Conservation (phyloP, 2,888 invertebrate genomes). For the Agelastica alni region DNA sequence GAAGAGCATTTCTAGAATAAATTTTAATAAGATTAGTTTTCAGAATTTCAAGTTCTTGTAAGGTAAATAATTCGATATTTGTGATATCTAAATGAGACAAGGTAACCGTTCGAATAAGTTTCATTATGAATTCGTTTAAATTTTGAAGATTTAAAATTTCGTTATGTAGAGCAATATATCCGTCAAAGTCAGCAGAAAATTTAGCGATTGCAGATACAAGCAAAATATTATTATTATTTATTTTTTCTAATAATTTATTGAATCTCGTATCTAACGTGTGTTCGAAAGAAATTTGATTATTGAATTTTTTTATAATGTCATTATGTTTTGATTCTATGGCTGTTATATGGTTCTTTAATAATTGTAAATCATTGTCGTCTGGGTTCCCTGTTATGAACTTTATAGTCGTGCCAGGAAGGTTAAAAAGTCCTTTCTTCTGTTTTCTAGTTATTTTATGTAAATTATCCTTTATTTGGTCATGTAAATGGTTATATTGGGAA, state of each 20-base stretch:
- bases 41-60: not conserved
- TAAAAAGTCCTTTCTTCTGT: slow-evolving; percentile 6
- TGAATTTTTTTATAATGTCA: slow-evolving; percentile 2
- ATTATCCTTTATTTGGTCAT: slow-evolving; percentile 5
- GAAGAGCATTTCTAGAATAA: too few species aligned
- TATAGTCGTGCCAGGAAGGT: not conserved
- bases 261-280: not conserved
- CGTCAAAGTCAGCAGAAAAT: not conserved
- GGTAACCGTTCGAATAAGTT: not conserved
- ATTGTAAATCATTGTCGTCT: not conserved
- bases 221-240: not conserved
- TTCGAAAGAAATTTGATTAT: not conserved
- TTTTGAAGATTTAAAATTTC: not conserved
- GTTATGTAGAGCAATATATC: too few species aligned
- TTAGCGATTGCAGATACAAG: not conserved
- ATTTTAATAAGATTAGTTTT: not conserved
- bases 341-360: slow-evolving; percentile 2
- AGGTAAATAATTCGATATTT: slow-evolving; percentile 1
- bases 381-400: slow-evolving; percentile 4
- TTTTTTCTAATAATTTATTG: slow-evolving; percentile 1
- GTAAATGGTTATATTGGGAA: slow-evolving; percentile 4
- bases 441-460: slow-evolving; percentile 9
- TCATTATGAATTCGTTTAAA: not conserved
- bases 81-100: not conserved
- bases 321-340: slow-evolving; percentile 1